These are phyloP conservation scores for Zingel zingel DNA, from an alignment of 2,113 vertebrate genomes.

Conservation along the genomic window DNA sequence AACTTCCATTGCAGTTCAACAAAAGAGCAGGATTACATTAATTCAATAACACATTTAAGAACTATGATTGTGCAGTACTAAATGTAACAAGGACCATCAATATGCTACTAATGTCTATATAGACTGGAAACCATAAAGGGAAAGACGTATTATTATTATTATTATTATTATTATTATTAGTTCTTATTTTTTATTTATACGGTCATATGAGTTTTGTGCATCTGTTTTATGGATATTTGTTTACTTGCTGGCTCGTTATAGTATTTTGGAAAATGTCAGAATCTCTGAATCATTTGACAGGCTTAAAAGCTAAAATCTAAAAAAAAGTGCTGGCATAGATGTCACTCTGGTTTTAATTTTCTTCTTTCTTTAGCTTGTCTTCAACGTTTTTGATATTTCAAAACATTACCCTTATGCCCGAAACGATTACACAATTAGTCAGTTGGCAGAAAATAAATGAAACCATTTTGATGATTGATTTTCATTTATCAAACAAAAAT, in stretches of 20 bases:
- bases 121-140: background rate
- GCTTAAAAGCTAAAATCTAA: background rate
- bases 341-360: constrained; percentile 20
- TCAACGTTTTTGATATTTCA: background rate
- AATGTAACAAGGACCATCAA: background rate
- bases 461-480: background rate
- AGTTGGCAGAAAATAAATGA: background rate
- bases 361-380: background rate
- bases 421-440: background rate
- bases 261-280: constrained; percentile 5
- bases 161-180: background rate
- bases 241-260: background rate
- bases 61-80: background rate
- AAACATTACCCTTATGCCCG: background rate
- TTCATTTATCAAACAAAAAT: background rate
- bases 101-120: background rate
- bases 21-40: background rate
- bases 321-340: background rate
- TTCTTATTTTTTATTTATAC: background rate
- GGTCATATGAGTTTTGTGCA: constrained; percentile 5
- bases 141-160: no score
- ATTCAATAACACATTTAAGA: background rate
- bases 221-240: constrained; percentile 8
- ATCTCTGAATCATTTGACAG: constrained; percentile 31
- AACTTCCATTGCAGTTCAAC: background rate